Conservation (phyloP, 2,113 vertebrate species). For the Myocastor coypus region DNA sequence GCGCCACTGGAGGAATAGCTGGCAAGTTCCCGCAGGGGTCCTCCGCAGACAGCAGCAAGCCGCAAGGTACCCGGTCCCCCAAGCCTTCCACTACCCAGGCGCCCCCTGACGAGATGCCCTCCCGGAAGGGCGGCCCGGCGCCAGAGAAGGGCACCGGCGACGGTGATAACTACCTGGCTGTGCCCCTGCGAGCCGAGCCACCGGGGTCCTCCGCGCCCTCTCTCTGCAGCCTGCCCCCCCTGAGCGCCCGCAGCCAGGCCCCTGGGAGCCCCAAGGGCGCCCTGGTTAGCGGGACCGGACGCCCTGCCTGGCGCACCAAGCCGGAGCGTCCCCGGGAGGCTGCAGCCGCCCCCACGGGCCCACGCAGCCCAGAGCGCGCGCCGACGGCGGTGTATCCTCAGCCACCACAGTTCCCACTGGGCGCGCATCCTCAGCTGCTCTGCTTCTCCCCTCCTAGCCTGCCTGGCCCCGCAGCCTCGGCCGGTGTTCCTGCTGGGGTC, state of each 20-base stretch:
- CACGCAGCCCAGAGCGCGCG: constrained; percentile 56
- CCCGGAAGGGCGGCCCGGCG: constrained; percentile 59
- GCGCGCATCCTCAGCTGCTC: constrained; percentile 88
- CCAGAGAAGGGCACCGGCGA: constrained; percentile 79
- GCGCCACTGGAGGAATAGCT: constrained; percentile 76
- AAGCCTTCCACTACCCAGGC: constrained; percentile 77
- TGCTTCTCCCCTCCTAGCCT: constrained; percentile 90
- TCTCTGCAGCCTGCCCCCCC: constrained; percentile 82
- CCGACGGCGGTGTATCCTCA: constrained; percentile 87
- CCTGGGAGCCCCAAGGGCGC: constrained; percentile 67
- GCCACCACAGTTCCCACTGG: constrained; percentile 81
- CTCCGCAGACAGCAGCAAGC: constrained; percentile 58
- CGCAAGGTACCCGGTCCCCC: constrained; percentile 73
- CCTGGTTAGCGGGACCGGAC: constrained; percentile 67
- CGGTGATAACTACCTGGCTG: constrained; percentile 91
- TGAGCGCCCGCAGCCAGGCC: constrained; percentile 79
- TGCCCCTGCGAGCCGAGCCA: constrained; percentile 86
- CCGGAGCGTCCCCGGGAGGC: constrained; percentile 77
- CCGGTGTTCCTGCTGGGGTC: constrained; percentile 80
- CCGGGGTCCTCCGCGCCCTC: constrained; percentile 59
- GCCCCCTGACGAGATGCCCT: constrained; percentile 58
- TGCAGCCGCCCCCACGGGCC: constrained; percentile 40
- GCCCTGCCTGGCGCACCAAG: constrained; percentile 73
- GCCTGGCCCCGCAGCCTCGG: constrained; percentile 73
- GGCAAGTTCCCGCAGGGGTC: constrained; percentile 77